A percentile compares a stretch with the other conserved stretches of the same genome.
Conservation (phyloP, 1,140 invertebrate species). For the Leptinotarsa undecemlineata region DNA sequence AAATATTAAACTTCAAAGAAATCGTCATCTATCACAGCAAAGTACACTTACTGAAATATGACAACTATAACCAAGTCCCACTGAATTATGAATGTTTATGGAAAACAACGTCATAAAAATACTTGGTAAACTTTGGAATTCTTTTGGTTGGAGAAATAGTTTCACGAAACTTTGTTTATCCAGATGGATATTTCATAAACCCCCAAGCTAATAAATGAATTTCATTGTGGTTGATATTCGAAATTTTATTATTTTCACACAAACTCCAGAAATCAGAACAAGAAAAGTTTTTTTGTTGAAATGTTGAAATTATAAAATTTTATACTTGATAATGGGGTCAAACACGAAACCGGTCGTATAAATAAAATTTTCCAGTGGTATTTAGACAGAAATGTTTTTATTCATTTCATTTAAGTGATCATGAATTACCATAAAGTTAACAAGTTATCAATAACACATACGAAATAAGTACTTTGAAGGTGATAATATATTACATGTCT, state of each 20-base stretch:
- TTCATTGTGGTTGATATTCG: neutral
- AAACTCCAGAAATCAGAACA: neutral
- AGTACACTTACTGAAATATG: neutral
- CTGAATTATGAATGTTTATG: slow-evolving; percentile 8
- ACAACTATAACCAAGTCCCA: neutral
- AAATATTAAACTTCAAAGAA: neutral
- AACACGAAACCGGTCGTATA: too few relatives aligned
- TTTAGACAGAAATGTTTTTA: too few relatives aligned
- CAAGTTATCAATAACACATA: too few relatives aligned
- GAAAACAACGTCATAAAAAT: slow-evolving; percentile 1
- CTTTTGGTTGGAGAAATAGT: neutral
- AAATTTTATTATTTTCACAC: neutral
- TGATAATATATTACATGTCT: too few relatives aligned
- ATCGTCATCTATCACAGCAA: neutral
- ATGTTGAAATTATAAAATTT: too few relatives aligned
- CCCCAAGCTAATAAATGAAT: neutral
- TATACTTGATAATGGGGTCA: too few relatives aligned
- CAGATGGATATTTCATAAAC: neutral
- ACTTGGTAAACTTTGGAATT: neutral
- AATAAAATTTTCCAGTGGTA: too few relatives aligned
- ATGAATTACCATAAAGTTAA: too few relatives aligned
- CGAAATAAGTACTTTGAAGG: too few relatives aligned
- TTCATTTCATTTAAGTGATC: too few relatives aligned
- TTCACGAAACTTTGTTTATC: neutral
- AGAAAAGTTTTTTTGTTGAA: neutral